Base-by-base conservation (phyloP, 2,888 invertebrate species). In the Serripes groenlandicus region DNA sequence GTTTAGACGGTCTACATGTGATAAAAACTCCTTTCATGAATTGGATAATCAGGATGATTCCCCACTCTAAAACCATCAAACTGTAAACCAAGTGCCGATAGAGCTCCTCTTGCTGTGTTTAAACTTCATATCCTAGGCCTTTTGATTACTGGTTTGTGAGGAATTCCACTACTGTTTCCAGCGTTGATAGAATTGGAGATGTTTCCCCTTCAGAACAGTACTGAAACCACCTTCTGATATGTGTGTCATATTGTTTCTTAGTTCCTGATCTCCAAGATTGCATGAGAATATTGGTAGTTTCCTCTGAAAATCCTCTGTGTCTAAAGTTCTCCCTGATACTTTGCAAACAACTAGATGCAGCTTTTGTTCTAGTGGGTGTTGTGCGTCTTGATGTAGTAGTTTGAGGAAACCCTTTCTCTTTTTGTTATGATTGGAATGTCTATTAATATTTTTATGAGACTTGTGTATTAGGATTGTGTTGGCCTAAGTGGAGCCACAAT, bases 11-110 rank as follows among this genome's bases (percentile, higher is more conserved):
- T n/a, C n/a, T n/a, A n/a, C n/a, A n/a, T n/a, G n/a, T n/a, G n/a
- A n/a, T n/a, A n/a, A n/a, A n/a, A n/a, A n/a, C 54, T 54, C 54
- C 54, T 54, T 78, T 74, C 75, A 78, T 71, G 32, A 23, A 69
- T 56, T 64, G 49, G 15, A 78, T 32, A 1, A 75, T 71, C 18
- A 78, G 76, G 78, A 32, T 70, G 76, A 68, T 26, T 52, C 11
- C 83, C 71, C 30, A 64, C 58, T 37, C 30, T 21, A 73, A 66
- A 68, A 26, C 78, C 78, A 68, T 68, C 73, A 32, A 68, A 42
- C 30, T n/a, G 4, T 2, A 78, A 9, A 21, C 78, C 78, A 21
- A 68, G 37, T 26, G 78, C 74, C n/a, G n/a, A n/a, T n/a, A n/a
- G n/a, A n/a, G n/a, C n/a, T n/a, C n/a, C n/a, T n/a, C n/a, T n/a